These are phyloP conservation scores for Gobio occitaniae DNA, from an alignment of 2,797 vertebrate species.

Conservation along the genomic window DNA sequence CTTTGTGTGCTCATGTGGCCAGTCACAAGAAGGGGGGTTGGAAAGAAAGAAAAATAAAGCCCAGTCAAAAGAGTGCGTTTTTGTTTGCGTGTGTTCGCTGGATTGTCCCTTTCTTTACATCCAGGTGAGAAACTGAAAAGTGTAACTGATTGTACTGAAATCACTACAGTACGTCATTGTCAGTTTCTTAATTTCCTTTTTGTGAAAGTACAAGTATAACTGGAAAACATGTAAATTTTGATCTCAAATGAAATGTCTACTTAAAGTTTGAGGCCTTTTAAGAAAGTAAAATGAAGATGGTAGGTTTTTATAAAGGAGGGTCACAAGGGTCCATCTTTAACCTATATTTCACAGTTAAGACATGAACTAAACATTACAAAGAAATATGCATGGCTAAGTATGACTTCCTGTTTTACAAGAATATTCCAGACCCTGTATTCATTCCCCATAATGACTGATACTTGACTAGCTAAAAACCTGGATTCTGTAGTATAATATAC, in stretches of 20 bases:
- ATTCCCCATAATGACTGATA: slow-evolving; percentile 15
- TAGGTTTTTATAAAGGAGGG: background rate
- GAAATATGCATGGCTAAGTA: background rate
- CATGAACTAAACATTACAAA: slow-evolving; percentile 5
- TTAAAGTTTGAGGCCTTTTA: background rate
- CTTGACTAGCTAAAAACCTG: slow-evolving; percentile 24
- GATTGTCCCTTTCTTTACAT: slow-evolving; percentile 6
- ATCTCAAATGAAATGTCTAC: background rate
- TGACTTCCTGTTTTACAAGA: slow-evolving; percentile 21
- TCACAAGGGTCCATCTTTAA: background rate
- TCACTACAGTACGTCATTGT: background rate
- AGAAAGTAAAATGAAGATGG: background rate
- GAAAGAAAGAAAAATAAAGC: slow-evolving; percentile 45
- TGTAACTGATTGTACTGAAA: background rate
- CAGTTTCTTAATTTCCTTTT: slow-evolving; percentile 6
- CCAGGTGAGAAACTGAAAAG: slow-evolving; percentile 11
- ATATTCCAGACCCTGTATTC: slow-evolving; percentile 7
- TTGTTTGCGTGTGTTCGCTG: slow-evolving; percentile 25
- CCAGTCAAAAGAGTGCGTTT: slow-evolving; percentile 3
- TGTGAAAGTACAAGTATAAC: background rate
- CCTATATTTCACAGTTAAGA: slow-evolving; percentile 10
- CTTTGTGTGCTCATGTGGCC: slow-evolving; percentile 73
- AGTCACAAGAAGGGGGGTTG: slow-evolving; percentile 47
- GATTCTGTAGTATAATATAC: slow-evolving; percentile 26
- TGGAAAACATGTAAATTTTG: background rate